Percentiles rank a stretch among this genome's conserved stretches.
These are phyloP conservation scores for Drosophila kokeensis DNA, from an alignment of 2,888 invertebrate species.

Conservation along the genomic window DNA sequence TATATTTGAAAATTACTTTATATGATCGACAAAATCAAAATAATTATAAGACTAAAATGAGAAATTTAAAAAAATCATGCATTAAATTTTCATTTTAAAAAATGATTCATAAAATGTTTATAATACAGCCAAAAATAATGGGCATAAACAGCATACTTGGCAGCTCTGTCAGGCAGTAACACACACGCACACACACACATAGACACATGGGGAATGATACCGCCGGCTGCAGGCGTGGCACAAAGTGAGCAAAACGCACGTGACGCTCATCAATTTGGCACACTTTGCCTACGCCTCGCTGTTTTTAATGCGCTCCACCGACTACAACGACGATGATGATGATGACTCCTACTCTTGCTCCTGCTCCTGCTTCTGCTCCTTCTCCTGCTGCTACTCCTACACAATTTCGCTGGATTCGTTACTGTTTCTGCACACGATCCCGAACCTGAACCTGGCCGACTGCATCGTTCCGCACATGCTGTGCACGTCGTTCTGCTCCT, in stretches of 20 bases:
- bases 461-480: conserved; percentile 80
- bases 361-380: conserved; percentile 10
- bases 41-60: neutral
- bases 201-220: conserved; percentile 47
- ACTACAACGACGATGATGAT: conserved; percentile 28
- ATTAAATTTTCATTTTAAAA: too few relatives aligned
- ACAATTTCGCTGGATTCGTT: conserved; percentile 47
- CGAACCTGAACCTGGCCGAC: conserved; percentile 59
- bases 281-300: conserved; percentile 74
- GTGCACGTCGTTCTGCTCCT: conserved; percentile 65
- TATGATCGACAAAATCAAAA: neutral
- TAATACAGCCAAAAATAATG: conserved; percentile 13
- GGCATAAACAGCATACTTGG: neutral
- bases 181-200: conserved; percentile 12
- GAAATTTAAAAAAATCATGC: neutral
- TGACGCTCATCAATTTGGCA: conserved; percentile 82
- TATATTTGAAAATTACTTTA: neutral
- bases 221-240: conserved; percentile 56
- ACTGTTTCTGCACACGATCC: conserved; percentile 62
- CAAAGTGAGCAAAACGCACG: conserved; percentile 79
- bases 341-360: conserved; percentile 18
- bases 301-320: conserved; percentile 73
- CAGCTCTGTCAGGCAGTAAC: conserved; percentile 19
- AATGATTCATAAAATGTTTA: neutral
- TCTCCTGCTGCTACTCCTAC: conserved; percentile 20